A percentile compares a stretch with the other conserved stretches of the same genome.
Evolutionary conservation across 2,797 vertebrate species (phyloP).

Genomic region (Botia almorhae): DNA sequence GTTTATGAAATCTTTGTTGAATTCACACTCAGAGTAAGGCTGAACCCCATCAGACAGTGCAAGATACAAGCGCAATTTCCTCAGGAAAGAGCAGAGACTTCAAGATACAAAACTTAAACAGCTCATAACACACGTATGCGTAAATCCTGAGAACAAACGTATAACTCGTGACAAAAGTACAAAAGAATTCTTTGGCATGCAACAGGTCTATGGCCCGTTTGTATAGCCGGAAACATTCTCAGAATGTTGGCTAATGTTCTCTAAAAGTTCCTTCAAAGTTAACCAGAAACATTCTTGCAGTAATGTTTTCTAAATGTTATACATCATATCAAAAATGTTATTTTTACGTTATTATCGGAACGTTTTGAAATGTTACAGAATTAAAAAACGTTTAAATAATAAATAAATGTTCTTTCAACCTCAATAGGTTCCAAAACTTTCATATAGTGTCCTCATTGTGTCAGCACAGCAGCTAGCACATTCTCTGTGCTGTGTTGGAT

Average conservation of each 20-base stretch:
- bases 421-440: constrained; percentile 14
- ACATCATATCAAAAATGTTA: no score
- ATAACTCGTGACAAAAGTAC: not conserved
- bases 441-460: constrained; percentile 44
- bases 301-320: no score
- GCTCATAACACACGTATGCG: not conserved
- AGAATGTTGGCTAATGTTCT: no score
- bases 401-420: no score
- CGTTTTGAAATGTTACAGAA: no score
- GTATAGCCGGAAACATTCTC: not conserved
- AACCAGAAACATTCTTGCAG: no score
- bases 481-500: constrained; percentile 18
- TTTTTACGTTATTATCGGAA: no score
- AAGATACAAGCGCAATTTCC: not conserved
- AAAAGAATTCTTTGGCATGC: constrained; percentile 7
- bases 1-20: not conserved
- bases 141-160: not conserved
- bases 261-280: no score
- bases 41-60: not conserved
- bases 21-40: not conserved
- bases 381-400: no score
- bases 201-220: not conserved
- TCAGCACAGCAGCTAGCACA: constrained; percentile 15
- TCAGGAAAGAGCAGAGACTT: not conserved
- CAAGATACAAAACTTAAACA: not conserved